phyloP scores from a whole-genome alignment of 1,140 invertebrate species.

The Chrysopa pallens region DNA sequence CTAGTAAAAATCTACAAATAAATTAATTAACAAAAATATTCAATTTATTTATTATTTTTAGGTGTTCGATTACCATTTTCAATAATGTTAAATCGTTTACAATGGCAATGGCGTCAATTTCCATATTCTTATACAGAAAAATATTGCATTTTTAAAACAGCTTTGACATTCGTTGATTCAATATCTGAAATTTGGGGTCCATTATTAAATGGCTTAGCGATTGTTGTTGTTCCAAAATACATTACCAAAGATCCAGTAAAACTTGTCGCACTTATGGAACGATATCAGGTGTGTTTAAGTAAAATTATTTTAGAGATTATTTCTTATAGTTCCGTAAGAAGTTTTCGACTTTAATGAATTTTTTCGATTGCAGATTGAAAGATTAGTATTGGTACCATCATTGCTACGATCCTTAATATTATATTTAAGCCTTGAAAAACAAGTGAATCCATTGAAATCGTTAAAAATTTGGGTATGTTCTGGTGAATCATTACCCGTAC shows the following conservation, averaged over 20 bases:
- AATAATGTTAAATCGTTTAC: slow-evolving; percentile 58
- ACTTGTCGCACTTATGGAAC: slow-evolving; percentile 43
- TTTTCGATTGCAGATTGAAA: slow-evolving; percentile 36
- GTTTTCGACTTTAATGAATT: not conserved
- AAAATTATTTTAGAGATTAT: no score
- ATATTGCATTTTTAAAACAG: slow-evolving; percentile 68
- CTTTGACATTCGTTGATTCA: slow-evolving; percentile 76
- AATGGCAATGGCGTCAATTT: slow-evolving; percentile 68
- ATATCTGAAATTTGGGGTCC: slow-evolving; percentile 73
- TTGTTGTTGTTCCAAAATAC: slow-evolving; percentile 51
- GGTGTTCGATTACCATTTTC: slow-evolving; percentile 64
- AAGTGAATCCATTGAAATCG: slow-evolving; percentile 21
- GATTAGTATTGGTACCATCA: slow-evolving; percentile 68
- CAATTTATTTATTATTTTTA: slow-evolving; percentile 18
- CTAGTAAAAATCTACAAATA: no score
- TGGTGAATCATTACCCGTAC: slow-evolving; percentile 50
- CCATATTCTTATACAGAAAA: slow-evolving; percentile 46
- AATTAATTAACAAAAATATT: no score
- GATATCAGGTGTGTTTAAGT: slow-evolving; percentile 40
- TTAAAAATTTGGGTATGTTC: slow-evolving; percentile 68
- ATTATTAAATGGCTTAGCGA: slow-evolving; percentile 43
- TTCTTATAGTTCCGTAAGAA: no score
- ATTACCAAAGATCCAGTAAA: slow-evolving; percentile 56
- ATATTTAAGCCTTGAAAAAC: slow-evolving; percentile 24
- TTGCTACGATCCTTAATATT: slow-evolving; percentile 57